Base-by-base conservation (phyloP, 2,113 vertebrate species). In the Bucco capensis region DNA sequence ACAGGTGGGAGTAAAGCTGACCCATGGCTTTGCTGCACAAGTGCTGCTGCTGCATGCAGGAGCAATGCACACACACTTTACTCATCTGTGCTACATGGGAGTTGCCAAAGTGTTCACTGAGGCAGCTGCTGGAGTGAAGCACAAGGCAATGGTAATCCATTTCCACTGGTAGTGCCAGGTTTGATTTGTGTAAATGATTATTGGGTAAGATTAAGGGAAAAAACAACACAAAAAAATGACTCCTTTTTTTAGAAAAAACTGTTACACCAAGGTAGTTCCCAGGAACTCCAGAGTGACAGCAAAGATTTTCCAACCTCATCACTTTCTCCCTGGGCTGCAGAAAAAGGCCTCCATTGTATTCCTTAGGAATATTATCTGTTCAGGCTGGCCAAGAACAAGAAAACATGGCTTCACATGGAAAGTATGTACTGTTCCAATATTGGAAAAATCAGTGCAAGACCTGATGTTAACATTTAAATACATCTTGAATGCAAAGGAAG, bases 1-100 rank as follows among this genome's bases (percentile, higher is more conserved):
- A 53, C 4, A 49, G 15, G 19, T 19, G 70, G 40, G 46, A 10
- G 3, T 38, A 57, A 92, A 87, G 30, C 24, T 62, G 50, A 42
- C 8, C 1, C 2, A 37, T 19, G 42, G 35, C 14, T 69, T 58
- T 42, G 25, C 78, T 42, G 1, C 44, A 25, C 18, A 24, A 40
- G 44, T 13, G 37, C 30, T 62, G 72, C 56, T 35, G 73, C 57
- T 49, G 37, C 1, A 1, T 5, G 12, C 17, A 27, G 56, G 46
- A 42, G 66, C 25, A 69, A 78, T n/a, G n/a, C 0, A 14, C 37
- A 19, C 22, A 8, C 2, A 0, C 15, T 17, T 30, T 7, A 40
- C 49, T 33, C 7, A 0, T 11, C 71, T 7, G 25, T 9, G 49
- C 25, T n/a, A 22, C 49, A 9, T 8, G 33, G 71, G 62, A 62